Evolutionary conservation across 2,113 vertebrate species (phyloP).

Genomic region (Cyprinodon variegatus): DNA sequence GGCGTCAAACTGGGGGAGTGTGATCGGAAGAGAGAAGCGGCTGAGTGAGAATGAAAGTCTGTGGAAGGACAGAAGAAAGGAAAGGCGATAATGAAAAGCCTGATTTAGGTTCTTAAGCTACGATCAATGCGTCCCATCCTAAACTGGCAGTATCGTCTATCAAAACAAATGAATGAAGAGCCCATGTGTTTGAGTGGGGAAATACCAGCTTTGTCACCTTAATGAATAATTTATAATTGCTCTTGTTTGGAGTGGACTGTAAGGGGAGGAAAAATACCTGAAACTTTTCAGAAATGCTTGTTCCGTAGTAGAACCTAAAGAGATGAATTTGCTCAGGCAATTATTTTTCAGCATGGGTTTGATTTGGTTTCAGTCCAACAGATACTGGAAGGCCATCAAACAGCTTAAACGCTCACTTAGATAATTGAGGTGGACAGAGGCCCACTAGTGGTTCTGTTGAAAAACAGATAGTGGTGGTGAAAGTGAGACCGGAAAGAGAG

Average conservation of each 20-base stretch:
- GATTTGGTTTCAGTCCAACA: slow-evolving; percentile 51
- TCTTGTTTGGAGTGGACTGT: not conserved
- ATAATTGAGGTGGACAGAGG: slow-evolving; percentile 59
- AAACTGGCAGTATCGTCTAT: slow-evolving; percentile 42
- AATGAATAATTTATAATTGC: slow-evolving; percentile 27
- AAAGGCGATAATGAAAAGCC: slow-evolving; percentile 69
- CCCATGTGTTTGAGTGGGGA: not conserved
- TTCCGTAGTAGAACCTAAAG: slow-evolving; percentile 3
- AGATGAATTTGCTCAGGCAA: slow-evolving; percentile 22
- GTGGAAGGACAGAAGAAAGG: slow-evolving; percentile 62
- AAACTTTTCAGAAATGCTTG: slow-evolving; percentile 2
- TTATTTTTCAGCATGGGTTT: slow-evolving; percentile 15
- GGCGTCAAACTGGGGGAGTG: slow-evolving; percentile 79
- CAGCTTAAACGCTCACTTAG: slow-evolving; percentile 56
- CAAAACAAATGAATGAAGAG: slow-evolving; percentile 34
- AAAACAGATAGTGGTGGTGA: slow-evolving; percentile 48
- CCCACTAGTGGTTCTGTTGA: slow-evolving; percentile 51
- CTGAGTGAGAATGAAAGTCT: slow-evolving; percentile 77
- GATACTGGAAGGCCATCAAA: slow-evolving; percentile 47
- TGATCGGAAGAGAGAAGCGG: slow-evolving; percentile 75
- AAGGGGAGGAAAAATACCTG: not conserved
- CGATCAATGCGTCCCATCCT: slow-evolving; percentile 49
- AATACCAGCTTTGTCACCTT: slow-evolving; percentile 2
- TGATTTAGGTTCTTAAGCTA: slow-evolving; percentile 73
- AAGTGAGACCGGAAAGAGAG: slow-evolving; percentile 17